A percentile compares a stretch with the other conserved stretches of the same genome.
These are phyloP conservation scores for Lycodopsis pacificus DNA, from an alignment of 2,797 vertebrate species.

Conservation along the genomic window DNA sequence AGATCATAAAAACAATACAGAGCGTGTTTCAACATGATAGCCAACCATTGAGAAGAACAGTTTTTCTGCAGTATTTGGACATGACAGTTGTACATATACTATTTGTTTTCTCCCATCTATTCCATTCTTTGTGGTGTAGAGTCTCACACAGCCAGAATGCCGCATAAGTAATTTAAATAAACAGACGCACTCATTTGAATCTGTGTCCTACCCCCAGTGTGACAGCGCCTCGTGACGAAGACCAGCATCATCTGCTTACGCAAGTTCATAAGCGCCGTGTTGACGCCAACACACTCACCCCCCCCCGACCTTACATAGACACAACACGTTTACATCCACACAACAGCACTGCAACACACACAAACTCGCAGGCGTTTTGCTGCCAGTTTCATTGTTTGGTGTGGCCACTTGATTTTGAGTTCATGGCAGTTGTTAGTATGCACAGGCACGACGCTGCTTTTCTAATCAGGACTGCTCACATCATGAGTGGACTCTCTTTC, in stretches of 20 bases:
- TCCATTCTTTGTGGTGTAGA: not conserved
- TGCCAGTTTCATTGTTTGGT: constrained; percentile 28
- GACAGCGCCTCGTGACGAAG: not conserved
- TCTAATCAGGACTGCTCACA: constrained; percentile 43
- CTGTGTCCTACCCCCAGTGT: not conserved
- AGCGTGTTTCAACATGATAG: not conserved
- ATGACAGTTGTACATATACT: not conserved
- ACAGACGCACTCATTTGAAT: not conserved
- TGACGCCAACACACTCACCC: constrained; percentile 28
- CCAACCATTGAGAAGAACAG: not conserved
- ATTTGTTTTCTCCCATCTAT: not conserved
- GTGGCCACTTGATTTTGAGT: constrained; percentile 63
- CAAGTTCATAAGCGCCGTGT: not conserved
- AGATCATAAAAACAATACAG: not conserved
- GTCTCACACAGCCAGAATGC: not conserved
- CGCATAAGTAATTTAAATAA: not conserved
- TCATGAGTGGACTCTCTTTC: constrained; percentile 43
- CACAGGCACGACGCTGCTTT: constrained; percentile 33
- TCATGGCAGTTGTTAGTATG: constrained; percentile 53
- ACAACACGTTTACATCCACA: not conserved
- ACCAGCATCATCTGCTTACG: constrained; percentile 23
- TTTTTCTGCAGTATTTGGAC: not conserved
- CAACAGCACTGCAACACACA: not conserved
- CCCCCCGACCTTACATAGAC: not conserved
- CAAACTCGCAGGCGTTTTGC: not conserved